Conservation (phyloP, 1,140 invertebrate genomes). For the Agrilus planipennis region DNA sequence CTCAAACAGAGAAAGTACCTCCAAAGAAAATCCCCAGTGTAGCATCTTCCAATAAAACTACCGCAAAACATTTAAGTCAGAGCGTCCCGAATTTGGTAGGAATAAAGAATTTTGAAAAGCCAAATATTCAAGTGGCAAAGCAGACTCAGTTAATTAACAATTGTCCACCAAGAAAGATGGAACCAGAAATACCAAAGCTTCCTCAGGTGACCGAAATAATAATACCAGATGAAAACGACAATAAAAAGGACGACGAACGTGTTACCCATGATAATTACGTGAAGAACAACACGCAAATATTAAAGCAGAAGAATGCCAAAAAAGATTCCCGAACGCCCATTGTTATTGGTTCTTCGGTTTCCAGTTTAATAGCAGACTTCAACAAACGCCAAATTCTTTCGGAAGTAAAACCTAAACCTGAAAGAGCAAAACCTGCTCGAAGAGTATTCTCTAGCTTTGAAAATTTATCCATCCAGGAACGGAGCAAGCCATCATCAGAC, state of each 20-base stretch:
- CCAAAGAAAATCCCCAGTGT: slow-evolving; percentile 13
- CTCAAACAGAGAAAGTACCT: not conserved
- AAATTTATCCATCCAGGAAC: slow-evolving; percentile 30
- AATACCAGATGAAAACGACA: slow-evolving; percentile 45
- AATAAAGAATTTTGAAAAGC: slow-evolving; percentile 27
- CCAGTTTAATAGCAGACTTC: slow-evolving; percentile 44
- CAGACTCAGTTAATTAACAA: slow-evolving; percentile 27
- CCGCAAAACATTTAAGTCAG: no score
- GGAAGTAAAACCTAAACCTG: slow-evolving; percentile 26
- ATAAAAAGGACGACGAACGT: slow-evolving; percentile 25
- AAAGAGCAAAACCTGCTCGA: slow-evolving; percentile 15
- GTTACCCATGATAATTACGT: slow-evolving; percentile 32
- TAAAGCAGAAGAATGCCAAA: slow-evolving; percentile 18
- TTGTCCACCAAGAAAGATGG: slow-evolving; percentile 36
- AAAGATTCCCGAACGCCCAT: slow-evolving; percentile 20
- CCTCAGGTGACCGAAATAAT: slow-evolving; percentile 49
- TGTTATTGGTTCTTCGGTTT: slow-evolving; percentile 44
- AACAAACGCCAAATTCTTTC: slow-evolving; percentile 35
- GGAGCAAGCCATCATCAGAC: slow-evolving; percentile 27
- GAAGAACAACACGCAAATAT: slow-evolving; percentile 30
- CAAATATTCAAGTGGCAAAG: slow-evolving; percentile 27
- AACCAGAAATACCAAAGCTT: slow-evolving; percentile 45
- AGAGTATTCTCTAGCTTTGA: slow-evolving; percentile 31
- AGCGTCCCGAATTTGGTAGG: slow-evolving; percentile 16
- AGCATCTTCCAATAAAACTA: no score